Conservation (phyloP, 2,113 vertebrate genomes). For the Poecile atricapillus region DNA sequence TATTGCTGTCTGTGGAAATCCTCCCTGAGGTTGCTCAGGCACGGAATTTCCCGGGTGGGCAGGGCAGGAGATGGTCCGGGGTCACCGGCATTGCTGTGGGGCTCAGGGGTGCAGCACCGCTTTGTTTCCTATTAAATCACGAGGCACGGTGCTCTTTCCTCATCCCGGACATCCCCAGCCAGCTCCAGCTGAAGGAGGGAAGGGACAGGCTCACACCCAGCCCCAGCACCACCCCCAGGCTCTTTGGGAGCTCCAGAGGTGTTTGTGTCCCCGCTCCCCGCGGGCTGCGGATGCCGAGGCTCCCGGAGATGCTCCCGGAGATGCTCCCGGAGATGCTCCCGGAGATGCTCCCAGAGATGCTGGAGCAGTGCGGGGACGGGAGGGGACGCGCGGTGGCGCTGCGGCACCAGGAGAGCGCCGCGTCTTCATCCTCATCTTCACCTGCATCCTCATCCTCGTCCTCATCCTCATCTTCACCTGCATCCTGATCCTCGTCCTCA, state of each 20-base stretch:
- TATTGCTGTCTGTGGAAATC: accelerated
- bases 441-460: not conserved
- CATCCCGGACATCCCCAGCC: not conserved
- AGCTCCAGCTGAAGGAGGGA: not conserved
- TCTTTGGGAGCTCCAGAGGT: accelerated
- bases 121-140: not conserved
- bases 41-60: accelerated
- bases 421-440: not conserved
- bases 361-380: accelerated
- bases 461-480: accelerated
- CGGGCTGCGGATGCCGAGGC: accelerated
- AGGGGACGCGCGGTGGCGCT: conserved; percentile 58
- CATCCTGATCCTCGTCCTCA: too few species aligned
- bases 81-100: accelerated
- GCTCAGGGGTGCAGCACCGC: accelerated
- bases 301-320: accelerated
- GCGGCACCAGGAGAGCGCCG: not conserved
- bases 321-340: accelerated
- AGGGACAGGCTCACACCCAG: not conserved
- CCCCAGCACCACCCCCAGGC: accelerated
- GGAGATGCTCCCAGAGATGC: accelerated
- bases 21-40: accelerated
- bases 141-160: accelerated
- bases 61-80: accelerated
- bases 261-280: too few species aligned